Base-by-base conservation (phyloP, 1,140 invertebrate species). In the Orussus abietinus region DNA sequence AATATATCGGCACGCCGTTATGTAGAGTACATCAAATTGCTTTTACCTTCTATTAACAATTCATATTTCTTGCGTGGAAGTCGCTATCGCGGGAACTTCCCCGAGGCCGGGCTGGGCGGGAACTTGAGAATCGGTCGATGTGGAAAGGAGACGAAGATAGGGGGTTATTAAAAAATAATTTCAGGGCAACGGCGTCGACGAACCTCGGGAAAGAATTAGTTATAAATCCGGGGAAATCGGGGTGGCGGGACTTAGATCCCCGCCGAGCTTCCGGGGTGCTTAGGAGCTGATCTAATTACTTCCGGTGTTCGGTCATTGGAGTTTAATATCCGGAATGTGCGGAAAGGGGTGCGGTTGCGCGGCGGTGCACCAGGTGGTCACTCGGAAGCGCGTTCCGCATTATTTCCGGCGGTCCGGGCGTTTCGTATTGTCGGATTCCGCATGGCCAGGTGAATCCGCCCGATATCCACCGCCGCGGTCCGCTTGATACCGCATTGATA, bases 21-120 rank as follows among this genome's bases (percentile, higher is more conserved):
- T 66, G 59, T 66, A 62, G 62, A 64, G 57, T 66, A 70, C 68
- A 71, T 68, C 68, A 69, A 71, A 69, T 69, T 68, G 60, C 68
- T 71, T 71, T 71, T 69, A 71, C 56, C 68, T 59, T 64, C 59
- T 68, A 71, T 69, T 71, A 69, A 71, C 66, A 69, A 71, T 71
- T 71, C 68, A 70, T 70, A 68, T 70, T 70, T 69, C 64, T 65
- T 57, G 48, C 59, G 60, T 63, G 55, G 63, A 57, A 67, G 62
- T 66, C 57, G 50, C 33, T 10, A 14, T 30, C 41, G 5, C 31
- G 40, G 25, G 47, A n/a, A n/a, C n/a, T n/a, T n/a, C n/a, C n/a
- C n/a, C n/a, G n/a, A n/a, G n/a, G n/a, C n/a, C n/a, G n/a, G n/a
- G n/a, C n/a, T n/a, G n/a, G n/a, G n/a, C n/a, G n/a, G n/a, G n/a